A percentile compares a stretch with the other conserved stretches of the same genome.
Evolutionary conservation across 2,888 invertebrate genomes (phyloP).

Genomic region (Amaurobius ferox): DNA sequence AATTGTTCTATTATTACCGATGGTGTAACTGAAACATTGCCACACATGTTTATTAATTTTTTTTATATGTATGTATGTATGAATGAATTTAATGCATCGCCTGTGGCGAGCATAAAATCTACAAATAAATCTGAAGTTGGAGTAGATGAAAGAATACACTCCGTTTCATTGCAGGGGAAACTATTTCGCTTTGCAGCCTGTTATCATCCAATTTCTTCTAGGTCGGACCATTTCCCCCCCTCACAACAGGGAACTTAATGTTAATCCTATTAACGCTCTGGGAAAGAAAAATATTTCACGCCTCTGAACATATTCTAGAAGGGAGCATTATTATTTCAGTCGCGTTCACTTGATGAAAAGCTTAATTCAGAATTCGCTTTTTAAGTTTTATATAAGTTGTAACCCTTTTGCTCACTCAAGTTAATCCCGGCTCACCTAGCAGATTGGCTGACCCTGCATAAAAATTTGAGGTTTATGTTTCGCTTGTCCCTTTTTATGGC

Average conservation of each 20-base stretch:
- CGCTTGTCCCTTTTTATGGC: conserved; percentile 38
- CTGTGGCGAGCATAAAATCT: conserved; percentile 7
- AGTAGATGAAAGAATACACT: conserved; percentile 13
- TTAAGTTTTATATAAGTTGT: conserved; percentile 46
- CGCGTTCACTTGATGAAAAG: conserved; percentile 53
- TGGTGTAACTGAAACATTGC: not conserved
- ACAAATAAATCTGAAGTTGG: conserved; percentile 12
- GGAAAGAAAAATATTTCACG: conserved; percentile 31
- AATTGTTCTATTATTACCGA: too few relatives aligned
- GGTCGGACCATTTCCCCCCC: not conserved
- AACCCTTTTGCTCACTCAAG: conserved; percentile 46
- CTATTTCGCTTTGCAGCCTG: not conserved
- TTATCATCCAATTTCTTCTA: conserved; percentile 8
- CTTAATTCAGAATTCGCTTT: conserved; percentile 51
- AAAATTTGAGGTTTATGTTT: conserved; percentile 45
- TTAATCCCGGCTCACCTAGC: conserved; percentile 31
- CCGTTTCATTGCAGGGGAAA: not conserved
- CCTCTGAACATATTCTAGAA: conserved; percentile 22
- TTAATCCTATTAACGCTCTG: conserved; percentile 50
- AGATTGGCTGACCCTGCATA: conserved; percentile 45
- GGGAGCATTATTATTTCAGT: conserved; percentile 43
- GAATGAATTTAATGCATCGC: not conserved
- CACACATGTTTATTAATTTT: not conserved
- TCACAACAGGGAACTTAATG: conserved; percentile 19
- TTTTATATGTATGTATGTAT: not conserved